These are phyloP conservation scores for Muscicapa striata DNA, from an alignment of 2,797 vertebrate species.

Conservation along the genomic window DNA sequence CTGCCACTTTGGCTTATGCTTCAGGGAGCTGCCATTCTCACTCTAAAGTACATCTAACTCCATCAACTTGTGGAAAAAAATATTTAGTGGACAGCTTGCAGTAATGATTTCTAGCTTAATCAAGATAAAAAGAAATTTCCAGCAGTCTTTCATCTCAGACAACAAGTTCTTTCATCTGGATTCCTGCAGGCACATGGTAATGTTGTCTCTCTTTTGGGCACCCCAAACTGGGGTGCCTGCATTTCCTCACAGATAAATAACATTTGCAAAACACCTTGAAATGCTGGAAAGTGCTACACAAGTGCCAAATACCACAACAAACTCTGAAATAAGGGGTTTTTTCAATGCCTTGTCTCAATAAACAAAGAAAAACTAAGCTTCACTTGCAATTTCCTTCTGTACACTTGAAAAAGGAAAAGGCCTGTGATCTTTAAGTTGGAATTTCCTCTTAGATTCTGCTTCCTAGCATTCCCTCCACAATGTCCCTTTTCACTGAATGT, in stretches of 20 bases:
- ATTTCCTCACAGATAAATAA: not conserved
- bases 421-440: not conserved
- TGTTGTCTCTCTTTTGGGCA: not conserved
- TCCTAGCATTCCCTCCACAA: not conserved
- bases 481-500: not conserved
- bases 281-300: not conserved
- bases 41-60: not conserved
- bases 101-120: not conserved
- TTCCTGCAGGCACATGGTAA: not conserved
- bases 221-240: not conserved
- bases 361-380: not conserved
- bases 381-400: not conserved
- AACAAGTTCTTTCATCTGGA: not conserved
- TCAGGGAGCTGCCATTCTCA: not conserved
- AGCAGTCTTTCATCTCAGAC: not conserved
- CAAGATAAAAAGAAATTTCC: not conserved
- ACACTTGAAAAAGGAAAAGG: not conserved
- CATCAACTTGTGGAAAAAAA: not conserved
- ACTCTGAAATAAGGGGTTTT: not conserved
- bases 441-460: not conserved
- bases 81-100: not conserved
- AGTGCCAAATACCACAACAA: conserved; percentile 4
- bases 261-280: not conserved
- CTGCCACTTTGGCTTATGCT: not conserved
- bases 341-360: not conserved